Evolutionary conservation across 2,888 invertebrate species (phyloP).

Genomic region (Conus canariensis): DNA sequence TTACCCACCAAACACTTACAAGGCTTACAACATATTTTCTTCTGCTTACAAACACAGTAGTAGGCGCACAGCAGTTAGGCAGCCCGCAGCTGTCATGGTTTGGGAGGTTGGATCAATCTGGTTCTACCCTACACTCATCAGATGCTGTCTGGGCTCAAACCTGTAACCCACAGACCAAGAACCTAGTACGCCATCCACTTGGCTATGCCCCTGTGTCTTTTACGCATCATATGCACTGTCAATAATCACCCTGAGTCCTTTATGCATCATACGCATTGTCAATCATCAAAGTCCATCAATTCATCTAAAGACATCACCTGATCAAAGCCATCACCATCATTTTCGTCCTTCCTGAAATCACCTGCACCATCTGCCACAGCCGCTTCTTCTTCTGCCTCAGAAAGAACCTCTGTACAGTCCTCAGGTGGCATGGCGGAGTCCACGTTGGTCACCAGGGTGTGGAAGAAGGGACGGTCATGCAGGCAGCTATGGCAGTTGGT

Average conservation of each 20-base stretch:
- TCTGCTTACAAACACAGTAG: no score
- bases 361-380: neutral
- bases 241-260: neutral
- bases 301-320: conserved; percentile 27
- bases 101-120: no score
- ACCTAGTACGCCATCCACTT: no score
- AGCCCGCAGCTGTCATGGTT: no score
- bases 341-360: neutral
- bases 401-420: neutral
- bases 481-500: conserved; percentile 59
- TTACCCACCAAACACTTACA: no score
- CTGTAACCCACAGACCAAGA: no score
- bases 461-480: conserved; percentile 68
- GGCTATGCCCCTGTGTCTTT: no score
- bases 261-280: neutral
- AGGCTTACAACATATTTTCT: no score
- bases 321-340: neutral
- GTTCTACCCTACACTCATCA: no score
- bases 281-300: conserved; percentile 36
- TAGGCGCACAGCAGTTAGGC: no score
- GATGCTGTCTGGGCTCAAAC: no score
- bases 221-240: neutral
- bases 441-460: conserved; percentile 54
- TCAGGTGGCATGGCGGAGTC: neutral
- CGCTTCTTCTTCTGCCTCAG: neutral